Conservation (phyloP, 2,888 invertebrate species). For the Creontiades dilutus region DNA sequence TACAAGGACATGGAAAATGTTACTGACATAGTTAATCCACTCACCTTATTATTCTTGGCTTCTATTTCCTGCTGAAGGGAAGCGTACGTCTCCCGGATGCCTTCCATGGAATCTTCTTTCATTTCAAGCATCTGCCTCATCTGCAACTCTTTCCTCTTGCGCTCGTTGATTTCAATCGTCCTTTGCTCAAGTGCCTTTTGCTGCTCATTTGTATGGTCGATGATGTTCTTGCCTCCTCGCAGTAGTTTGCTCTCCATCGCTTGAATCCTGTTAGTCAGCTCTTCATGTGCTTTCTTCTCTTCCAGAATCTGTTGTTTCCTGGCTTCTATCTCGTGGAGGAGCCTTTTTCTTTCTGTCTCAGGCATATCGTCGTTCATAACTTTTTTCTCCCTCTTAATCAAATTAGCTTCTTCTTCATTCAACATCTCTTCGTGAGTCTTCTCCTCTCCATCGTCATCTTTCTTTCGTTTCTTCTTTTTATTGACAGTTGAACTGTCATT, state of each 20-base stretch:
- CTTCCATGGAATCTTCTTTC: conserved; percentile 95
- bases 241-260: conserved; percentile 96
- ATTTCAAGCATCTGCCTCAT: conserved; percentile 96
- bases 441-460: conserved; percentile 60
- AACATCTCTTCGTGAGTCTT: conserved; percentile 76
- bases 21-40: not conserved
- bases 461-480: conserved; percentile 72
- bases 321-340: conserved; percentile 79
- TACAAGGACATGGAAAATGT: no score
- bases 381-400: conserved; percentile 75
- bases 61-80: conserved; percentile 98
- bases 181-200: conserved; percentile 93
- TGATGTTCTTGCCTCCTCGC: conserved; percentile 94
- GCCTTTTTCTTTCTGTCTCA: conserved; percentile 78
- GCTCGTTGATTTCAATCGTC: conserved; percentile 92
- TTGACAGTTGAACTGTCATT: conserved; percentile 38
- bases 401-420: conserved; percentile 76
- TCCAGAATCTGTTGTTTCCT: conserved; percentile 77
- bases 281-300: conserved; percentile 83
- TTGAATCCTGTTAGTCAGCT: conserved; percentile 87
- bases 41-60: conserved; percentile 91
- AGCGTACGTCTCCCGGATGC: conserved; percentile 93
- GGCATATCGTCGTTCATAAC: conserved; percentile 75
- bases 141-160: conserved; percentile 89
- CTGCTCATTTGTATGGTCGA: conserved; percentile 97